Conservation (phyloP, 2,888 invertebrate genomes). For the Dysmachus trigonus region DNA sequence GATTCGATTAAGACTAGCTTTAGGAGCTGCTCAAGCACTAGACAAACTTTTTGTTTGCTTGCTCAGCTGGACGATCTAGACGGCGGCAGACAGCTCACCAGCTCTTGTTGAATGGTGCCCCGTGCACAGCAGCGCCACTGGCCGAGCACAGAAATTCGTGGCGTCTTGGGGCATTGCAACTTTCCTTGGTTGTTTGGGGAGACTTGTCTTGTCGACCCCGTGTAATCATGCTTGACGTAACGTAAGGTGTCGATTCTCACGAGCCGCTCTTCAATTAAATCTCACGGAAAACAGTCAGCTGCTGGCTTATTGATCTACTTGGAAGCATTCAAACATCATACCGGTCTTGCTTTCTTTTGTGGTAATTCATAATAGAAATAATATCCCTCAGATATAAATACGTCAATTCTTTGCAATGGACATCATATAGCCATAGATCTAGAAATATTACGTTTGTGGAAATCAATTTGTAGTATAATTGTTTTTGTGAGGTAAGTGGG, state of each 20-base stretch:
- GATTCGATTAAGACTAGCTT: constrained; percentile 19
- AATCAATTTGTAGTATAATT: background rate
- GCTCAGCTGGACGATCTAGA: constrained; percentile 16
- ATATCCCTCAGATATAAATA: background rate
- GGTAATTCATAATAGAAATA: background rate
- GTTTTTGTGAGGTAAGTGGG: background rate
- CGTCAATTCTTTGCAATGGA: background rate
- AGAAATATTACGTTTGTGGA: background rate
- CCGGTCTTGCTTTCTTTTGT: background rate
- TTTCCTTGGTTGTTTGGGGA: background rate
- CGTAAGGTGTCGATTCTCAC: constrained; percentile 8
- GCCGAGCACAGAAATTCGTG: background rate
- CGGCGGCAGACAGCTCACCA: background rate
- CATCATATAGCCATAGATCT: background rate
- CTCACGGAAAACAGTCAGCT: constrained; percentile 9
- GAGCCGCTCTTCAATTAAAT: background rate
- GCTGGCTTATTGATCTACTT: background rate
- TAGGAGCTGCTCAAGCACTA: constrained; percentile 7
- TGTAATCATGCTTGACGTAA: constrained; percentile 16
- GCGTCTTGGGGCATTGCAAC: background rate
- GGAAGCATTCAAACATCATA: background rate
- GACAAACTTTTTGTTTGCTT: background rate
- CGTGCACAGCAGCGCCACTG: background rate
- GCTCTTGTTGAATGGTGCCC: background rate
- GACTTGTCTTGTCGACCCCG: background rate